phyloP scores from a whole-genome alignment of 2,797 vertebrate species.

The Alca torda region DNA sequence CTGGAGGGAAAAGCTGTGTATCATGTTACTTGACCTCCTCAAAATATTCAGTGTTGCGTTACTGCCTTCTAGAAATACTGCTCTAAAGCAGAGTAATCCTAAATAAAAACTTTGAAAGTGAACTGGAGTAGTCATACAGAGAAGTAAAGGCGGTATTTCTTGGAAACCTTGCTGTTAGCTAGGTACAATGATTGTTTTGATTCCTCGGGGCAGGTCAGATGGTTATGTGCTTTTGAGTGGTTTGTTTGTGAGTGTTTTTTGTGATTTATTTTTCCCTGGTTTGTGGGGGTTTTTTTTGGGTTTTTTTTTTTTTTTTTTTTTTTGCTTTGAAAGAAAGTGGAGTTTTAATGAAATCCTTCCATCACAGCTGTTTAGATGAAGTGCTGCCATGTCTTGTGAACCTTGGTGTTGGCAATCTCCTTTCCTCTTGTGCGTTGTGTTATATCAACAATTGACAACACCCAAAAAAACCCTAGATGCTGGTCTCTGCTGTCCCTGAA shows the following conservation, averaged over 20 bases:
- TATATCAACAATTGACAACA: not conserved
- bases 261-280: not conserved
- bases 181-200: not conserved
- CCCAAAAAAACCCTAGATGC: not conserved
- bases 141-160: not conserved
- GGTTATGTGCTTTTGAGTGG: not conserved
- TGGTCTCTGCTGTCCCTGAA: not conserved
- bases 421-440: accelerated
- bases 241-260: not conserved
- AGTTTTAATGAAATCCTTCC: not conserved
- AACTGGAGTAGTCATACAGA: not conserved
- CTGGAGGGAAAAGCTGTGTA: not conserved
- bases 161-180: not conserved
- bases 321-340: not conserved
- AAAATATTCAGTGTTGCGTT: slow-evolving; percentile 14
- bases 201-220: not conserved
- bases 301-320: not conserved
- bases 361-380: not conserved
- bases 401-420: not conserved
- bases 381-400: not conserved
- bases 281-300: too few species aligned
- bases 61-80: slow-evolving; percentile 37
- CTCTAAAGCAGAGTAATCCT: not conserved
- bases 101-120: not conserved
- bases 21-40: slow-evolving; percentile 21